phyloP scores from a whole-genome alignment of 2,113 vertebrate genomes.

The Pluvialis apricaria region DNA sequence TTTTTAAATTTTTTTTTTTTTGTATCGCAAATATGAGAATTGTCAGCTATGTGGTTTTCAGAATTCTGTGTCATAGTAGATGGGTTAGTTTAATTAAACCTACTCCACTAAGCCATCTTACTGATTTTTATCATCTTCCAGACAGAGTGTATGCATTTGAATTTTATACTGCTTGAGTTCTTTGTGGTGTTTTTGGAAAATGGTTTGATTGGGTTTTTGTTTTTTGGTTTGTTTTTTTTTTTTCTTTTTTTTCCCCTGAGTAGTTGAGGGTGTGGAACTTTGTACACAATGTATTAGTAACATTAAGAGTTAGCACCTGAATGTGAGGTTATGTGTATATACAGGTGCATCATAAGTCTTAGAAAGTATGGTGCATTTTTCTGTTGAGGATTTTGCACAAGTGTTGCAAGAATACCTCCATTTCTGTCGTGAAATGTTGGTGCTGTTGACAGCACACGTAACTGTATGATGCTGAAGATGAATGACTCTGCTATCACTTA shows the following conservation, averaged over 20 bases:
- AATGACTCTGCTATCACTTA: background rate
- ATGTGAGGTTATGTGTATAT: background rate
- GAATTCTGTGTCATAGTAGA: background rate
- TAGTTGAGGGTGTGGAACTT: background rate
- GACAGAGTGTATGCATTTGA: background rate
- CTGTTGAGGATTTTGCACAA: background rate
- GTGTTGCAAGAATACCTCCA: background rate
- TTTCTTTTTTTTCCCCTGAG: background rate
- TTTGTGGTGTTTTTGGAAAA: background rate
- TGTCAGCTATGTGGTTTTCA: background rate
- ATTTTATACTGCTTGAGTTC: background rate
- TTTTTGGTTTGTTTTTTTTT: no score
- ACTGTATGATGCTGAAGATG: background rate
- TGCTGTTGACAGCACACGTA: background rate
- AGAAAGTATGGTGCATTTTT: background rate
- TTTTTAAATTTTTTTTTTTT: background rate
- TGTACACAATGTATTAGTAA: background rate
- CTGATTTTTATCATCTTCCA: background rate
- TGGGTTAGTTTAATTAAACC: slow-evolving; percentile 25
- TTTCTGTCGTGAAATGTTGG: background rate
- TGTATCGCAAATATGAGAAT: background rate
- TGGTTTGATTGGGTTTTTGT: background rate
- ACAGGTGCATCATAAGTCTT: background rate
- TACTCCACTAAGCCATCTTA: background rate
- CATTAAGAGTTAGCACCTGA: background rate